Evolutionary conservation across 1,140 invertebrate genomes (phyloP), one percentile per base, ranked within the genome.

Genomic region (Drosophila mayri): DNA sequence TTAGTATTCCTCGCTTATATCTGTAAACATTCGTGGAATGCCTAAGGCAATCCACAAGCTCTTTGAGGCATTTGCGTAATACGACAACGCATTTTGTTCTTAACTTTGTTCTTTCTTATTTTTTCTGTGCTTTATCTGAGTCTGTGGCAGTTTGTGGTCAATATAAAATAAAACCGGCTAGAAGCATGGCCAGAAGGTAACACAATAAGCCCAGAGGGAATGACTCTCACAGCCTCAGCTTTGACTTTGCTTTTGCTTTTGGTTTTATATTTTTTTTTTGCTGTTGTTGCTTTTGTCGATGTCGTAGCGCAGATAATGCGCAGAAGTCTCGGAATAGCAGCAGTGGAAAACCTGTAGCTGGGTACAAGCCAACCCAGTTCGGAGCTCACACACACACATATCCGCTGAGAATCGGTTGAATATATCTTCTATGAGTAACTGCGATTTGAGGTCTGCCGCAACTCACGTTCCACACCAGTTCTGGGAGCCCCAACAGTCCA

Each of bases 391-490:
- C 54, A 57, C 4, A 16, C 11, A 12, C 8, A 41, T 47, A 41
- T 47, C 35, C 55, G 57, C 66, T 60, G 43, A 72, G 44, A 38
- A 63, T 16, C 35, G 44, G 50, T 20, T 32, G 43, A 60, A 61
- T 74, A 63, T 77, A 64, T 79, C 76, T 76, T 79, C 83, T 83
- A 83, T 88, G 84, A 86, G 79, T 83, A 87, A 88, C 61, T 60
- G 57, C 50, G 72, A 73, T 59, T 50, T 38, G 41, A 46, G 68
- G 68, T 83, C 68, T 71, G 52, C 52, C 49, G 60, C 49, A 25
- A 86, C 79, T 86, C 66, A 72, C 71, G 83, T 88, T 86, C 84
- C 84, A 88, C 79, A 86, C 79, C 83, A 88, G 79, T 72, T 82
- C 75, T 84, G 46, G 58, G 52, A 61, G 74, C 37, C 46, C 47